Conservation (phyloP, 2,797 vertebrate species). For the Manis pentadactyla region DNA sequence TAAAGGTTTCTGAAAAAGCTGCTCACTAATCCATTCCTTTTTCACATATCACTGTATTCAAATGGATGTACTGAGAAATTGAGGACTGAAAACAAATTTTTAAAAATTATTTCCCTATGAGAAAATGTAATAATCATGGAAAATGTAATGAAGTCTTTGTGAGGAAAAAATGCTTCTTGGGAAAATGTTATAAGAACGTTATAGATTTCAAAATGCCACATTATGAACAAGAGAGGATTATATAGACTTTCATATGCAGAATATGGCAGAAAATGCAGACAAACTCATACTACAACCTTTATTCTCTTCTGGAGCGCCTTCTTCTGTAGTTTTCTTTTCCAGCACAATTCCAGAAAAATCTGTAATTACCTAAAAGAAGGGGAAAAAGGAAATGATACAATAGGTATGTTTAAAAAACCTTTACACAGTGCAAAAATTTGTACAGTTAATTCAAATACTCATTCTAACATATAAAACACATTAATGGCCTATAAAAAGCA, state of each 20-base stretch:
- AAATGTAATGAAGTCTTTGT: not conserved
- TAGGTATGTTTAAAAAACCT: not conserved
- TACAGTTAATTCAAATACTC: slow-evolving; percentile 44
- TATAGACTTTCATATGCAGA: not conserved
- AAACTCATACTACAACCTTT: slow-evolving; percentile 76
- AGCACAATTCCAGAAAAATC: slow-evolving; percentile 92
- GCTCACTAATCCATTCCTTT: not conserved
- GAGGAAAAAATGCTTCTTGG: not conserved
- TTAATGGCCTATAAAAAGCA: slow-evolving; percentile 13
- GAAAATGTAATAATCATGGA: not conserved
- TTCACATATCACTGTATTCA: not conserved
- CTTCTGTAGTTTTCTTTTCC: slow-evolving; percentile 82
- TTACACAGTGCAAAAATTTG: slow-evolving; percentile 18
- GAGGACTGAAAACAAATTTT: slow-evolving; percentile 1
- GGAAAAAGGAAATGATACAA: not conserved
- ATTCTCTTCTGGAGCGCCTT: slow-evolving; percentile 46
- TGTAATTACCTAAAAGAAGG: slow-evolving; percentile 90
- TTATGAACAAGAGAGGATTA: slow-evolving; percentile 12
- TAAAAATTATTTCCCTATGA: not conserved
- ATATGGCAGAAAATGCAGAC: too few relatives aligned
- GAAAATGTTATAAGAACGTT: not conserved
- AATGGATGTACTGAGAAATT: not conserved
- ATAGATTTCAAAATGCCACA: not conserved
- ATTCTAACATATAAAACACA: slow-evolving; percentile 20
- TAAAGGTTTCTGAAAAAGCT: not conserved